These are phyloP conservation scores for Maccullochella peelii DNA, from an alignment of 2,113 vertebrate genomes.

Conservation along the genomic window DNA sequence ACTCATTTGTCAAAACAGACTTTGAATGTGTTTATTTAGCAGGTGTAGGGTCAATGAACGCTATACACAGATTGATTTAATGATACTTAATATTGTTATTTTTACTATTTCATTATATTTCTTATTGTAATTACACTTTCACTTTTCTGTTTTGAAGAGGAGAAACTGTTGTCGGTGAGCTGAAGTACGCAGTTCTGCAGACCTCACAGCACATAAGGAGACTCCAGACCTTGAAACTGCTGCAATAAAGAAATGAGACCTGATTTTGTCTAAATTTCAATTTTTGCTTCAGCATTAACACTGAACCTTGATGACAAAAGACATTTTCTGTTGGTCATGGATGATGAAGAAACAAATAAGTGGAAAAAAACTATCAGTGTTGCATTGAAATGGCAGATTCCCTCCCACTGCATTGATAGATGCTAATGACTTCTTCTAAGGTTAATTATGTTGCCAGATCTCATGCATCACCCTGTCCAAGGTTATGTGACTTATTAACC, in stretches of 20 bases:
- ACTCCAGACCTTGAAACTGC: background rate
- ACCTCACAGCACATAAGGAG: background rate
- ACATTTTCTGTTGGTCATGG: background rate
- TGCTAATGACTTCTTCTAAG: slow-evolving; percentile 33
- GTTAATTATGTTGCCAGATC: slow-evolving; percentile 42
- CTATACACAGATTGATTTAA: background rate
- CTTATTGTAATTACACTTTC: background rate
- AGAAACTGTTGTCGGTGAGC: background rate
- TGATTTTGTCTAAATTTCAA: background rate
- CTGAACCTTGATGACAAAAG: background rate
- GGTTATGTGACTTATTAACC: slow-evolving; percentile 10
- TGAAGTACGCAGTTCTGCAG: background rate
- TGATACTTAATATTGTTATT: background rate
- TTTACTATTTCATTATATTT: background rate
- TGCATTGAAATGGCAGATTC: background rate
- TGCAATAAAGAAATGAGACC: background rate
- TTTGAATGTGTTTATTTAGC: background rate
- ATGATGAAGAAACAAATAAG: background rate
- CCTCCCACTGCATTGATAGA: background rate
- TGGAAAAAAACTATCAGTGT: background rate
- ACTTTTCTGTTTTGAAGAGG: background rate
- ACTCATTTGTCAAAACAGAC: background rate
- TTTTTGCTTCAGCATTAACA: background rate
- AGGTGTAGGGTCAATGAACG: background rate
- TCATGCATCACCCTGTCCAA: slow-evolving; percentile 12